Conservation (phyloP, 2,888 invertebrate genomes). For the Brenthis hecate region DNA sequence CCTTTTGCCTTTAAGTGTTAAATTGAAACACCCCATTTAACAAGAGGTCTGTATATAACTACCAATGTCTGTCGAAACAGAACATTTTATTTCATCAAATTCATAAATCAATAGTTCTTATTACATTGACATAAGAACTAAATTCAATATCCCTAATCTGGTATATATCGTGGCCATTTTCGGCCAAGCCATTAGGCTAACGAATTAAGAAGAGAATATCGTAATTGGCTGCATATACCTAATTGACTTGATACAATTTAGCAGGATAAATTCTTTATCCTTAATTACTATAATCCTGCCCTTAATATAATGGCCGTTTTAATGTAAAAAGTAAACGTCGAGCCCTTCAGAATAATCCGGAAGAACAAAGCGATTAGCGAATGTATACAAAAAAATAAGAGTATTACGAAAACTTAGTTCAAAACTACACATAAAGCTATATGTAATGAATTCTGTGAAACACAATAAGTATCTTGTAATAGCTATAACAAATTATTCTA, state of each 20-base stretch:
- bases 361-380: neutral
- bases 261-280: neutral
- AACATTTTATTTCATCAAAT: conserved; percentile 34
- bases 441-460: no score
- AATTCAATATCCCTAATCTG: conserved; percentile 25
- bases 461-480: no score
- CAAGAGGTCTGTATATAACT: conserved; percentile 65
- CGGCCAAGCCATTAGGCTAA: conserved; percentile 58
- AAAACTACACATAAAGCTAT: neutral
- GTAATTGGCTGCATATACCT: conserved; percentile 15
- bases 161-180: conserved; percentile 44
- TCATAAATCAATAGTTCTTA: conserved; percentile 14
- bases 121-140: conserved; percentile 22
- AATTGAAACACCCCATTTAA: conserved; percentile 64
- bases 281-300: conserved; percentile 4
- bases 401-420: neutral
- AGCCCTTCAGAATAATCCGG: neutral
- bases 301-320: conserved; percentile 5
- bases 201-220: conserved; percentile 51
- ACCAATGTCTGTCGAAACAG: conserved; percentile 58
- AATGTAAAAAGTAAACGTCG: neutral
- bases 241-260: no score
- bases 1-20: conserved; percentile 51
- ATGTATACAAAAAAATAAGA: neutral
- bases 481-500: no score